Base-by-base conservation (phyloP, 2,888 invertebrate species). In the Drosophila pseudotalamancana region DNA sequence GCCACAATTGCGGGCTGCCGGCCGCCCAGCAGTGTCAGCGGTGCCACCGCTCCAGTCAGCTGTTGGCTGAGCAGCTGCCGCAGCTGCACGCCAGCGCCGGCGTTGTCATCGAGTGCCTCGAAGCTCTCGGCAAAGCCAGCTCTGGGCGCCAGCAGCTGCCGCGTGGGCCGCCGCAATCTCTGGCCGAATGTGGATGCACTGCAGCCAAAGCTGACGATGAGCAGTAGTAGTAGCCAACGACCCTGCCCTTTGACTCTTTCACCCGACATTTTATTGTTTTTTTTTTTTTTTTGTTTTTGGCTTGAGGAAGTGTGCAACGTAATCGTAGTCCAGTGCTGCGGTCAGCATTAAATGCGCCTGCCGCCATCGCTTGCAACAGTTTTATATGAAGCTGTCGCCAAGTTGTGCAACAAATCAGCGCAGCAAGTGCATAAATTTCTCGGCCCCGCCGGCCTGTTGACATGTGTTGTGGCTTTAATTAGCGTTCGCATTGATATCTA, bases 361-460 rank as follows among this genome's bases (percentile, higher is more conserved):
- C 23, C 46, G 6, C 14, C 49, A 16, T 2, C 14, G 32, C 0
- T 18, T 35, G 55, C 61, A 53, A 31, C 55, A 68, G 64, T 49
- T 77, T 77, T 77, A 77, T 80, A 84, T 46, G 42, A 37, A 21
- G 43, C 39, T 18, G 12, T 32, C 18, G 9, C 1, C n/a, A 1
- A 32, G 11, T 4, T 11, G 19, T 45, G 63, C 64, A 53, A 84
- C 78, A 83, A 83, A 79, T 78, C 84, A 83, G 51, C 29, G 45
- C 6, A 6, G 45, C 48, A 43, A 64, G 46, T 55, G 62, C 83
- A 78, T 83, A 68, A 78, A 83, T 78, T 64, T 60, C 39, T 32
- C n/a, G 19, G 21, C 27, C 23, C 16, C 16, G 14, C 12, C 14
- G 11, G 29, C 35, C 19, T 18, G 31, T 23, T 54, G 70, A 64